phyloP scores from a whole-genome alignment of 1,140 invertebrate species.

The Camponotus pennsylvanicus region DNA sequence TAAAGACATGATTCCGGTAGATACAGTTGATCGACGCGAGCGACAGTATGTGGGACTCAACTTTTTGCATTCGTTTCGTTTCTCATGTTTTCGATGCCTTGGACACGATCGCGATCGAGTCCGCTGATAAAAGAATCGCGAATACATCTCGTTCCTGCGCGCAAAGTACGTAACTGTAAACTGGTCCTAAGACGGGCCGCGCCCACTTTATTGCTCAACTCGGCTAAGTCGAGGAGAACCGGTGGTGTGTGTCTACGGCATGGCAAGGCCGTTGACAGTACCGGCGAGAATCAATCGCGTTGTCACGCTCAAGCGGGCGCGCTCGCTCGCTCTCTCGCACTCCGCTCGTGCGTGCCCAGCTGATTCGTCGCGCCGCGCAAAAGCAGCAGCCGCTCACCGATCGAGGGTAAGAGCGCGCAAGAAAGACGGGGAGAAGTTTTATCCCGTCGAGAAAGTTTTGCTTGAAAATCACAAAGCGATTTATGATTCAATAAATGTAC shows the following conservation, averaged over 20 bases:
- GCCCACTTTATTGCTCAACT: slow-evolving; percentile 71
- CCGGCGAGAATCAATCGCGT: slow-evolving; percentile 63
- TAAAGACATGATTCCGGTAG: no score
- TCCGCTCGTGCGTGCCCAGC: slow-evolving; percentile 63
- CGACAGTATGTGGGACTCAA: slow-evolving; percentile 3
- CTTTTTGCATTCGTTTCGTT: neutral
- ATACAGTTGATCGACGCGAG: neutral
- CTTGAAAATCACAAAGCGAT: slow-evolving; percentile 27
- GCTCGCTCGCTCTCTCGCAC: slow-evolving; percentile 58
- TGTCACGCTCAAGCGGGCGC: slow-evolving; percentile 64
- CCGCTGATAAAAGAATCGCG: slow-evolving; percentile 33
- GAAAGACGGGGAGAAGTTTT: neutral
- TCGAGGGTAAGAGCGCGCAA: slow-evolving; percentile 36
- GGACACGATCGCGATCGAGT: neutral
- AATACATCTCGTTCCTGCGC: slow-evolving; percentile 9
- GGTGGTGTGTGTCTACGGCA: slow-evolving; percentile 54
- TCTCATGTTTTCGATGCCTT: slow-evolving; percentile 4
- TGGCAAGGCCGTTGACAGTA: slow-evolving; percentile 71
- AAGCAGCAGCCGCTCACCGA: slow-evolving; percentile 24
- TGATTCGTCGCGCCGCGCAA: slow-evolving; percentile 59
- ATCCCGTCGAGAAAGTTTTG: slow-evolving; percentile 22
- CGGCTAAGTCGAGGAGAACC: slow-evolving; percentile 69
- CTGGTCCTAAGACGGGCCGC: slow-evolving; percentile 70
- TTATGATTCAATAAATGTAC: neutral
- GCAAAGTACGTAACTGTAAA: slow-evolving; percentile 68